Percentiles rank a stretch among this genome's conserved stretches.
Evolutionary conservation across 2,797 vertebrate species (phyloP).

Genomic region (Alfaro cultratus): DNA sequence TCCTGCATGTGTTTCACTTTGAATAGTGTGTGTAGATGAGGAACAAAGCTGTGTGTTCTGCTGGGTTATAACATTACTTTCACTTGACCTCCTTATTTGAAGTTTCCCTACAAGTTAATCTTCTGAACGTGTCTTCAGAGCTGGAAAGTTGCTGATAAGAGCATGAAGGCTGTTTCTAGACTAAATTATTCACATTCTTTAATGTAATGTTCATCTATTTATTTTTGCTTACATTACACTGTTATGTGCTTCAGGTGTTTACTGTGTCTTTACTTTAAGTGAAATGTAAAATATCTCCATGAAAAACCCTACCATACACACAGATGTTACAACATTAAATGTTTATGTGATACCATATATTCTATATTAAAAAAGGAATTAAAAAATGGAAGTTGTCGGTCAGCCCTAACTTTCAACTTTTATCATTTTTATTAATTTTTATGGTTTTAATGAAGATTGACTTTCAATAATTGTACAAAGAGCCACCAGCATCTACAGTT

Average conservation of each 20-base stretch:
- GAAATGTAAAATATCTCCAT: neutral
- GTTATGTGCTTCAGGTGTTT: neutral
- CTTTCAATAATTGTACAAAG: neutral
- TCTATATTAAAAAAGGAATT: neutral
- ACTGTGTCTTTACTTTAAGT: neutral
- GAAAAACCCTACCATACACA: neutral
- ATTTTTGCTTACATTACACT: neutral
- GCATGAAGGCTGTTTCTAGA: too few species aligned
- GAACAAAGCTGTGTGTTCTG: neutral
- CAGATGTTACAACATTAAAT: neutral
- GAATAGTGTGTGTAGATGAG: neutral
- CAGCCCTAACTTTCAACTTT: neutral
- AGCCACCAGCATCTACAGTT: neutral
- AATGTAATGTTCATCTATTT: neutral
- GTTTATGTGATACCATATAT: neutral
- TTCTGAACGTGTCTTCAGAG: neutral
- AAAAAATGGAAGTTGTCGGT: neutral
- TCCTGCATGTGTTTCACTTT: neutral
- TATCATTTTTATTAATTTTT: neutral
- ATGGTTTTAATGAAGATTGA: neutral
- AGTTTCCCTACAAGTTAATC: neutral
- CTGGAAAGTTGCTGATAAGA: neutral
- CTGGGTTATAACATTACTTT: neutral
- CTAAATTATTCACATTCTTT: neutral
- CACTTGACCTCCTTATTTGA: neutral